Percentiles rank a stretch among this genome's conserved stretches.
These are phyloP conservation scores for Melanotaenia pygmaea DNA, from an alignment of 2,797 vertebrate species.

Conservation along the genomic window DNA sequence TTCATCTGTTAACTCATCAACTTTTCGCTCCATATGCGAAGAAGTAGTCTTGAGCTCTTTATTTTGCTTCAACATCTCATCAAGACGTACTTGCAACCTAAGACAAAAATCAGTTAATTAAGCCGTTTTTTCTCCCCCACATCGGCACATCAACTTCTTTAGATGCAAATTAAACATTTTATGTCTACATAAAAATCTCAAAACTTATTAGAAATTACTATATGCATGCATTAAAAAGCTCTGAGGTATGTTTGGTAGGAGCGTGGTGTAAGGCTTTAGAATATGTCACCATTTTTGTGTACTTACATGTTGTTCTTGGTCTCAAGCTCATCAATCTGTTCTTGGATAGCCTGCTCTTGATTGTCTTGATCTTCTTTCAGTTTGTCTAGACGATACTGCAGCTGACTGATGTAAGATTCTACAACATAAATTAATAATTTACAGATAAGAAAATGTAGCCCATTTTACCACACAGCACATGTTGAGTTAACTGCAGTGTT, in stretches of 20 bases:
- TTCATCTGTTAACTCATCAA: constrained; percentile 89
- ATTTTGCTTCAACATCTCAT: constrained; percentile 88
- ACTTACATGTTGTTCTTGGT: constrained; percentile 85
- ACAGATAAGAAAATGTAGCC: neutral
- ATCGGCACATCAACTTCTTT: neutral
- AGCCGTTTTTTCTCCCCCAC: neutral
- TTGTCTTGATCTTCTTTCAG: constrained; percentile 81
- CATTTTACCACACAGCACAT: neutral
- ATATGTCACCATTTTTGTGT: neutral
- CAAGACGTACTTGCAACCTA: constrained; percentile 88
- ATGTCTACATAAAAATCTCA: neutral
- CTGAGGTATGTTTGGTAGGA: neutral
- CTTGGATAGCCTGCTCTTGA: constrained; percentile 77
- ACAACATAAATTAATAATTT: neutral
- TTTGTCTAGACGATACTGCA: constrained; percentile 88
- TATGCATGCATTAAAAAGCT: neutral
- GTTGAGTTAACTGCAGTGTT: neutral
- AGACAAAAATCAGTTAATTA: neutral
- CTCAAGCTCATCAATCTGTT: constrained; percentile 85
- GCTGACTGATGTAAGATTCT: constrained; percentile 84
- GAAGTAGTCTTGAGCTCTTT: constrained; percentile 89
- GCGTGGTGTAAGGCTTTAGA: neutral
- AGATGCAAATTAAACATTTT: neutral
- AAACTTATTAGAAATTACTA: neutral
- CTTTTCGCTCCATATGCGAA: constrained; percentile 89